Conservation (phyloP, 1,140 invertebrate genomes). For the Brachionus rubens region DNA sequence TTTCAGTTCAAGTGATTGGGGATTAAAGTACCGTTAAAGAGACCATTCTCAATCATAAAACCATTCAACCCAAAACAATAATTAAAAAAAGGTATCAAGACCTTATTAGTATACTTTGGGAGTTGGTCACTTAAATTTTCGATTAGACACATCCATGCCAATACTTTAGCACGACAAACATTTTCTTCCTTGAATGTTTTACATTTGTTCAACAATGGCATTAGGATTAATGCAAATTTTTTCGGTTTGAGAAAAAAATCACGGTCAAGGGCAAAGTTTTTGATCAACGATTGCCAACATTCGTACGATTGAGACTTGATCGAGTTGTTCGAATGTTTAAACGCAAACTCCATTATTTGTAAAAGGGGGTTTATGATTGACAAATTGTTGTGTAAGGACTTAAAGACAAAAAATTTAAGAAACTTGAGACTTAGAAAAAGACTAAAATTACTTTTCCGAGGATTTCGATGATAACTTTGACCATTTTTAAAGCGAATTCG, state of each 20-base stretch:
- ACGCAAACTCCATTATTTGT: constrained; percentile 33
- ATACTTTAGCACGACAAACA: not conserved
- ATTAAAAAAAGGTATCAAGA: constrained; percentile 37
- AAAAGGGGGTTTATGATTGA: constrained; percentile 16
- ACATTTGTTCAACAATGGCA: constrained; percentile 42
- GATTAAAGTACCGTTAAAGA: not conserved
- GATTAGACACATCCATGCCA: constrained; percentile 32
- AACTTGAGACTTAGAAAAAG: not conserved
- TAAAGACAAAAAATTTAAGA: not conserved
- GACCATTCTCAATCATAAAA: constrained; percentile 4
- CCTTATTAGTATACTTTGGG: not conserved
- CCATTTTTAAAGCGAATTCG: not conserved
- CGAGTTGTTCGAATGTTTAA: not conserved
- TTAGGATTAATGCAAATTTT: constrained; percentile 36
- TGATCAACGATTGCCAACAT: constrained; percentile 14
- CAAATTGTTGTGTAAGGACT: constrained; percentile 38
- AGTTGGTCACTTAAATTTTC: constrained; percentile 3
- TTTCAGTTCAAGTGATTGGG: not conserved
- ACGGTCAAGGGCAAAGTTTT: constrained; percentile 3
- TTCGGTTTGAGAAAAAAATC: constrained; percentile 40
- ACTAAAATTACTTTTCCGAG: not conserved
- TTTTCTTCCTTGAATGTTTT: constrained; percentile 31
- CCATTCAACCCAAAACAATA: constrained; percentile 37
- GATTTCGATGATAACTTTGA: not conserved
- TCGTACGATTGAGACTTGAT: constrained; percentile 1